Base-by-base conservation (phyloP, 2,113 vertebrate species). In the Takifugu flavidus region DNA sequence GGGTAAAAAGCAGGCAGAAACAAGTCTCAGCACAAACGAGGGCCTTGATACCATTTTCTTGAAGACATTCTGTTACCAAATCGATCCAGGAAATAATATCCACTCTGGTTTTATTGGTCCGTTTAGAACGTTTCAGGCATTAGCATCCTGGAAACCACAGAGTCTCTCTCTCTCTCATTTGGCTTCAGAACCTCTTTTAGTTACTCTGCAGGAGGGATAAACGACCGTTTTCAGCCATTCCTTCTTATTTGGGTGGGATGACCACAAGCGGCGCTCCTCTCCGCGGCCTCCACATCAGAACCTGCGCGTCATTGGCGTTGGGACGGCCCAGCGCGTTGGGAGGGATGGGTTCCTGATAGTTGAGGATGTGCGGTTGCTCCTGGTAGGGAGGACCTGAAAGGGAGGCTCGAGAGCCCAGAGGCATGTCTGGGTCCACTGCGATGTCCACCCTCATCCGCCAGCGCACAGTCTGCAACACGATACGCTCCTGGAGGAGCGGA, bases 381-480 rank as follows among this genome's bases (percentile, higher is more conserved):
- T 99, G 97, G 79, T 95, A 94, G 79, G 93, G 91, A 78, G 93
- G 94, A 29, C 97, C 95, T 68, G 94, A 92, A 67, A 99, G 82
- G 13, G 92, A 92, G 12, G 97, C 95, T 72, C 97, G 89, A 13
- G 95, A 93, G 28, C 96, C 96, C 79, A 99, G 81, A 6, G 95
- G 93, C 89, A 94, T 94, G 61, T 91, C 90, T 44, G 97, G 95
- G 68, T 99, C 95, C 15, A 99, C 94, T 3, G 94, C 91, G 29
- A 99, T 98, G 88, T 98, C 95, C 78, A 99, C 96, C 53, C 94
- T 91, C 96, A 99, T 98, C 70, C 96, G 92, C 97, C 97, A 99
- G 82, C 95, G 94, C 67, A 99, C 95, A 8, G 97, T 99, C 89
- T 98, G 97, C 82, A 99, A 78, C 69, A 98, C 93, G 66, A 98